Evolutionary conservation across 2,888 invertebrate genomes (phyloP).

Genomic region (Tetrapedia diversipes): DNA sequence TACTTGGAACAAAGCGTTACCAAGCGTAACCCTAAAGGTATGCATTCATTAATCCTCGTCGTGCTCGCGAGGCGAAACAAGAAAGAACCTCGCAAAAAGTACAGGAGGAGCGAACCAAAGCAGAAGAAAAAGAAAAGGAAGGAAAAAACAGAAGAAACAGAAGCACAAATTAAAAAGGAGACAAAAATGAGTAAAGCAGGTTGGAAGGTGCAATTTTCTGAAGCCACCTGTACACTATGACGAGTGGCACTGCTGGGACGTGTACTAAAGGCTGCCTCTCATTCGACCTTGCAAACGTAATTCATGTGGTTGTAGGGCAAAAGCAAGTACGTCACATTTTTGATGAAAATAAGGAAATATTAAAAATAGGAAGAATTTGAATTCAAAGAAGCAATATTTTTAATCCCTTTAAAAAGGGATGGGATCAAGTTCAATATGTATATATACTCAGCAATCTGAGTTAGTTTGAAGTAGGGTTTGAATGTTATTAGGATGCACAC

Average conservation of each 20-base stretch:
- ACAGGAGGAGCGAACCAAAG: neutral
- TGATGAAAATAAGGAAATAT: too few relatives aligned
- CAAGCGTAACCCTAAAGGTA: constrained; percentile 23
- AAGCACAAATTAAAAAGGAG: neutral
- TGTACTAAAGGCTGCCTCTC: neutral
- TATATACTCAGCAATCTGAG: too few relatives aligned
- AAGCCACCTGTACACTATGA: neutral
- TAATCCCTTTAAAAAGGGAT: too few relatives aligned
- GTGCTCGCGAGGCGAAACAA: constrained; percentile 3
- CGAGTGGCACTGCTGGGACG: neutral
- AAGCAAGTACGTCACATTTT: too few relatives aligned
- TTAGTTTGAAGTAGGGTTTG: too few relatives aligned
- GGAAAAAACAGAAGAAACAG: neutral
- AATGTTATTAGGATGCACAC: too few relatives aligned
- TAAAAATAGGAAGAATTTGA: too few relatives aligned
- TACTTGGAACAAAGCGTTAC: constrained; percentile 23
- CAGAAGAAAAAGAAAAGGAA: neutral
- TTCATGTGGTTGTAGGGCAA: too few relatives aligned
- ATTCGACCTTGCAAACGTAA: constrained; percentile 40
- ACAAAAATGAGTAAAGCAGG: neutral
- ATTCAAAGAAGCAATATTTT: too few relatives aligned
- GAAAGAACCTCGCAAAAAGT: neutral
- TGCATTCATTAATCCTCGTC: constrained; percentile 32
- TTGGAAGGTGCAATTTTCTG: constrained; percentile 2
- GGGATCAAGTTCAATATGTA: too few relatives aligned